phyloP scores from a whole-genome alignment of 2,797 vertebrate genomes.

The Ammospiza maritima region DNA sequence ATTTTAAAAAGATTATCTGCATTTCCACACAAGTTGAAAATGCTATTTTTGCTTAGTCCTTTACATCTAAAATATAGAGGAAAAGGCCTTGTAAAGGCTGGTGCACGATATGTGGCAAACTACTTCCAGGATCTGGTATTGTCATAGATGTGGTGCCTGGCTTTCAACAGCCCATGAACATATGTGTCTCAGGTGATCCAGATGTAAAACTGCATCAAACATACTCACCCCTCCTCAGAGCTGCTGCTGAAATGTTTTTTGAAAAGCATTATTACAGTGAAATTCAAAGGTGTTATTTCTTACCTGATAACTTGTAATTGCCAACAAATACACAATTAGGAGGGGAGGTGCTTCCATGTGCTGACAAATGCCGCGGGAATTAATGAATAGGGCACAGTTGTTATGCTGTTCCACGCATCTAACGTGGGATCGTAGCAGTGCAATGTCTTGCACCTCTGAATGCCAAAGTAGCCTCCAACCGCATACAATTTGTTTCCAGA shows the following conservation, averaged over 20 bases:
- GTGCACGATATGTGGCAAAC: not conserved
- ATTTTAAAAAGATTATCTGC: not conserved
- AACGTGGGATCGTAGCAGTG: conserved; percentile 97
- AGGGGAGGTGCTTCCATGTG: conserved; percentile 98
- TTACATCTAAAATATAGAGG: not conserved
- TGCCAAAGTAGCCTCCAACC: conserved; percentile 98
- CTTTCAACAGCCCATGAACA: rapidly evolving
- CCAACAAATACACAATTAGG: conserved; percentile 72
- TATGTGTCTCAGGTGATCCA: not conserved
- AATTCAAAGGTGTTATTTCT: conserved; percentile 30
- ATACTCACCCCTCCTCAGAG: not conserved
- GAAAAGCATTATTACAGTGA: not conserved
- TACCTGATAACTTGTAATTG: conserved; percentile 62
- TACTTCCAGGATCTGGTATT: not conserved
- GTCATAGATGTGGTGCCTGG: not conserved
- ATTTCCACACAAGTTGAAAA: not conserved
- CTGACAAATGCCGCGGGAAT: conserved; percentile 98
- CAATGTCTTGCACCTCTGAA: conserved; percentile 96
- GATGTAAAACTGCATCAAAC: not conserved
- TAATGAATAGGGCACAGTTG: conserved; percentile 96
- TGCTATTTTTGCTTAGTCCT: not conserved
- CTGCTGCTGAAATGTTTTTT: not conserved
- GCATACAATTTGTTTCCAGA: conserved; percentile 98
- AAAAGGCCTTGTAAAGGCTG: not conserved
- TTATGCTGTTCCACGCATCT: conserved; percentile 98